These are phyloP conservation scores for Paragorgia papillata DNA, from an alignment of 92 coral and sea anemone genomes.

Conservation along the genomic window DNA sequence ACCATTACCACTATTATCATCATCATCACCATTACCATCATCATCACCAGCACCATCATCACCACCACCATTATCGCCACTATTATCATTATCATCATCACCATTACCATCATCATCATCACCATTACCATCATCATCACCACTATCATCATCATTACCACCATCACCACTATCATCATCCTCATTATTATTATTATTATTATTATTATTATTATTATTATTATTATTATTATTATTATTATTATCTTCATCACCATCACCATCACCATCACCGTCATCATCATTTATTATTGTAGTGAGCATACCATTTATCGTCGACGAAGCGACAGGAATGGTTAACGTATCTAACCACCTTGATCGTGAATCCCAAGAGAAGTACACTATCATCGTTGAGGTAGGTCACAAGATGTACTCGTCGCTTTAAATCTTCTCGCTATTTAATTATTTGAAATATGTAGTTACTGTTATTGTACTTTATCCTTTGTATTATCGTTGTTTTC, in stretches of 20 bases:
- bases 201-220: no score
- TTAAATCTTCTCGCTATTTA: no score
- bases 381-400: slow-evolving; percentile 75
- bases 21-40: background rate
- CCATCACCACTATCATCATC: background rate
- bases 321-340: slow-evolving; percentile 76
- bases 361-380: slow-evolving; percentile 73
- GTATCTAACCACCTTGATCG: slow-evolving; percentile 77
- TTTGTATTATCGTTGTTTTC: slow-evolving; percentile 12
- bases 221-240: no score
- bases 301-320: slow-evolving; percentile 85
- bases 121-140: background rate
- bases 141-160: background rate
- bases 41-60: background rate
- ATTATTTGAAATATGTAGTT: no score
- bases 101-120: background rate
- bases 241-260: no score
- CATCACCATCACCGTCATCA: no score
- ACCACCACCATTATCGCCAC: background rate
- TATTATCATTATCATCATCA: background rate
- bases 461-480: no score
- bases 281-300: slow-evolving; percentile 49
- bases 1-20: background rate
- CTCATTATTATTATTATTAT: background rate
- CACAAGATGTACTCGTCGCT: no score